Evolutionary conservation across 1,140 invertebrate species (phyloP), one percentile per base, ranked within the genome.

Genomic region (Daktulosphaira vitifoliae): DNA sequence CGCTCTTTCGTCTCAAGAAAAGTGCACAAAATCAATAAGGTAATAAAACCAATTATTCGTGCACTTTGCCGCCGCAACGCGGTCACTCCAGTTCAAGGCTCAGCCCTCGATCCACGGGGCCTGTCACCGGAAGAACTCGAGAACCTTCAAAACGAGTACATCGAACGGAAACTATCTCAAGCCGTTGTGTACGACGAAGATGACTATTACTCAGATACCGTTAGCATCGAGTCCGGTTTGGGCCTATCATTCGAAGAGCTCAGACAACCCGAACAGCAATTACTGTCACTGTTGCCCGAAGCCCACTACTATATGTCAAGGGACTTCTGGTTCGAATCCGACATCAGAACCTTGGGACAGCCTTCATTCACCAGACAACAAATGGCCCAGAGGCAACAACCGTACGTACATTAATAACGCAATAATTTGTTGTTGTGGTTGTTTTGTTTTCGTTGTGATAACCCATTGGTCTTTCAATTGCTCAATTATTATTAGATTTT

Each of bases 1-100:
- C 56, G 56, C 9, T 62, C 56, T 0, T 62, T 62, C 56, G 56
- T 62, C 56, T 39, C 56, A 22, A 20, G 56, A 22, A 62, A 62
- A 13, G 46, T 62, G 7, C 56, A 62, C 56, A 62, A 62, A 48
- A 62, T 62, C 56, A 62, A 62, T 7, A 62, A 62, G 56, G 56
- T 62, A 48, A 62, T 62, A 39, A 62, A 62, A 62, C 56, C 56
- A 39, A 48, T 62, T 18, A n/a, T 62, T 6, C 15, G 42, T 46
- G 42, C 56, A 1, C 23, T 62, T 25, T 62, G 56, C 42, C 42
- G 56, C 8, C 42, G 56, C 1, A 62, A 62, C 18, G 25, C 56
- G 2, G 56, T 62, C n/a, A 62, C 56, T 0, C 56, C 56, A 16
- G 56, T 42, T 6, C 56, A 33, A 0, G 25, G 56, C n/a, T 62